phyloP scores from a whole-genome alignment of 1,140 invertebrate species.

The Drosophila subobscura region DNA sequence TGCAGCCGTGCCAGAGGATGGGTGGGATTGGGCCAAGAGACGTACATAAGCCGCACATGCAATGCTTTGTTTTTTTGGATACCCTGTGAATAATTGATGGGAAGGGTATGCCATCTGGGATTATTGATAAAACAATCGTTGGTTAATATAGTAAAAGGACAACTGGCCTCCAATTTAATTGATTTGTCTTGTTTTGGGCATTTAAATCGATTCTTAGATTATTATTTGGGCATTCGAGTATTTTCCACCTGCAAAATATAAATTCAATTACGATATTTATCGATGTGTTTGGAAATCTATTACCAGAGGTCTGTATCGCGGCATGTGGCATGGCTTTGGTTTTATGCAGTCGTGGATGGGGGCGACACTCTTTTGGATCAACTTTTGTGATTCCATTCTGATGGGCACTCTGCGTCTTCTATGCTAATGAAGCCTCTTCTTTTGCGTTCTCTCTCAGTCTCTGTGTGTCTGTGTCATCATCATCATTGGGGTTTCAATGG shows the following conservation, averaged over 20 bases:
- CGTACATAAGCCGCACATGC: slow-evolving; percentile 67
- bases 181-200: too few relatives aligned
- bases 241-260: too few relatives aligned
- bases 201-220: too few relatives aligned
- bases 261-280: too few relatives aligned
- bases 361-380: not conserved
- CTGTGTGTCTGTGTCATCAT: slow-evolving; percentile 24
- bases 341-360: too few relatives aligned
- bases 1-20: too few relatives aligned
- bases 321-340: too few relatives aligned
- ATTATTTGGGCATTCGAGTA: too few relatives aligned
- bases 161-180: too few relatives aligned
- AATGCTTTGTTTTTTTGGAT: slow-evolving; percentile 53
- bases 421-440: slow-evolving; percentile 81
- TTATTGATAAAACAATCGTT: slow-evolving; percentile 37
- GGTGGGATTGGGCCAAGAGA: slow-evolving; percentile 23
- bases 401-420: slow-evolving; percentile 40
- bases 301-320: too few relatives aligned
- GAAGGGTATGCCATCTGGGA: not conserved
- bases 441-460: slow-evolving; percentile 42
- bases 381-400: slow-evolving; percentile 26
- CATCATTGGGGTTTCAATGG: slow-evolving; percentile 47
- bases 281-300: too few relatives aligned
- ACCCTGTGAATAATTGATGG: slow-evolving; percentile 28
- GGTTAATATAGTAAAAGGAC: not conserved